A percentile compares a stretch with the other conserved stretches of the same genome.
These are phyloP conservation scores for Actinia equina DNA, from an alignment of 64 coral and sea anemone species.

Conservation along the genomic window DNA sequence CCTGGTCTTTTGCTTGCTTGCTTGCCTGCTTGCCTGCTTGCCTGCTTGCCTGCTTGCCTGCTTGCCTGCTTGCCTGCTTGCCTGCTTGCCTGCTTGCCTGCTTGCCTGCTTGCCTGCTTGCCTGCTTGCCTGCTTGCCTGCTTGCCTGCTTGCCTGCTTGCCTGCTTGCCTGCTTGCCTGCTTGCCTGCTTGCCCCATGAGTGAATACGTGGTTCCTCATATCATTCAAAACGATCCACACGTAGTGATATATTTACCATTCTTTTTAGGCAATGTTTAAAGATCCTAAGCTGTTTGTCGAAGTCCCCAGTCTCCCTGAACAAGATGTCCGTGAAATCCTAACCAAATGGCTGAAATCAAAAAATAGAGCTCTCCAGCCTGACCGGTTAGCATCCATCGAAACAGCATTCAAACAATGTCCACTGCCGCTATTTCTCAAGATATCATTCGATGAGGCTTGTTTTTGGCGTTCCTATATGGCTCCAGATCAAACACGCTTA, in stretches of 20 bases:
- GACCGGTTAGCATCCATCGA: constrained; percentile 38
- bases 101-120: no score
- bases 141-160: no score
- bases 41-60: no score
- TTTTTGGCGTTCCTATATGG: constrained; percentile 68
- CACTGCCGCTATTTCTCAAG: constrained; percentile 82
- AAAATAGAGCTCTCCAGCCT: constrained; percentile 45
- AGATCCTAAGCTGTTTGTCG: constrained; percentile 54
- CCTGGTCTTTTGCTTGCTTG: no score
- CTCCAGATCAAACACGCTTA: constrained; percentile 31
- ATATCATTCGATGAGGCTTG: constrained; percentile 79
- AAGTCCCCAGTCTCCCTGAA: constrained; percentile 45
- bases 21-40: no score
- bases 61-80: no score
- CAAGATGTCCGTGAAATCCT: constrained; percentile 65
- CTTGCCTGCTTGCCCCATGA: no score
- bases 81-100: no score
- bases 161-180: no score
- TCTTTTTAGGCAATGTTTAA: constrained; percentile 59
- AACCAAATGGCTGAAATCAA: constrained; percentile 55
- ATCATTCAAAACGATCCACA: background rate
- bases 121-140: no score
- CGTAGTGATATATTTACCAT: background rate
- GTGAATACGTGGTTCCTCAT: no score
- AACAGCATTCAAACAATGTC: constrained; percentile 60